phyloP scores from a whole-genome alignment of 2,113 vertebrate species.

The Corydoras maculifer region DNA sequence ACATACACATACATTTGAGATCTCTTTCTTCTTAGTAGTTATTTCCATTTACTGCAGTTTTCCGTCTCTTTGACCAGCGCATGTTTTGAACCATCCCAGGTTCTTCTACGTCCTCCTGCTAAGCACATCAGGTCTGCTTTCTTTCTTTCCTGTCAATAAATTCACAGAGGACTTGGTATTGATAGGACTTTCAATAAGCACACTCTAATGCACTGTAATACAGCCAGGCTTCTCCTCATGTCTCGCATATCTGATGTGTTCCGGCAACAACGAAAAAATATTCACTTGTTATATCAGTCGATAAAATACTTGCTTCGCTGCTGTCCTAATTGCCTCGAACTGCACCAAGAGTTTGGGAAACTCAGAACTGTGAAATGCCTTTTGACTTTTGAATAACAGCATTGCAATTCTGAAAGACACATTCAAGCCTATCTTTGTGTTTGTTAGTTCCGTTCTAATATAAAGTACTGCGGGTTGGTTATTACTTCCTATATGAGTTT shows the following conservation, averaged over 20 bases:
- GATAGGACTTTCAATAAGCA: slow-evolving; percentile 43
- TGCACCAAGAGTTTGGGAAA: slow-evolving; percentile 20
- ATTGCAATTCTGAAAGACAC: background rate
- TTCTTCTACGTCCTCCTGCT: slow-evolving; percentile 26
- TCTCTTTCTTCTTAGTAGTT: too few relatives aligned
- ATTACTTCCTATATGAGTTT: background rate
- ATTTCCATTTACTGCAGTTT: background rate
- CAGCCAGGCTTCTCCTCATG: slow-evolving; percentile 2
- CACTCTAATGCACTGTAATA: slow-evolving; percentile 43
- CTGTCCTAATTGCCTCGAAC: slow-evolving; percentile 24
- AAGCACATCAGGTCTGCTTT: background rate
- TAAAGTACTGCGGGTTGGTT: too few relatives aligned
- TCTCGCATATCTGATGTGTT: background rate
- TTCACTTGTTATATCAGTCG: slow-evolving; percentile 21
- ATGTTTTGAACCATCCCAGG: slow-evolving; percentile 7
- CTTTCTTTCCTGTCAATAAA: slow-evolving; percentile 4
- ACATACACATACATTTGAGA: too few relatives aligned
- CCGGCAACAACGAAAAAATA: slow-evolving; percentile 20
- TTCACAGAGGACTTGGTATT: slow-evolving; percentile 37
- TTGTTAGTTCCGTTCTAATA: too few relatives aligned
- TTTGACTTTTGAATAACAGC: slow-evolving; percentile 5
- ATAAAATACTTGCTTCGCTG: slow-evolving; percentile 25
- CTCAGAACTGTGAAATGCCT: slow-evolving; percentile 16
- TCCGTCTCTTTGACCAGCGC: background rate
- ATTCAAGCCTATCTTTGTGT: slow-evolving; percentile 8